Evolutionary conservation across 2,888 invertebrate genomes (phyloP).

Genomic region (Anoplius nigerrimus): DNA sequence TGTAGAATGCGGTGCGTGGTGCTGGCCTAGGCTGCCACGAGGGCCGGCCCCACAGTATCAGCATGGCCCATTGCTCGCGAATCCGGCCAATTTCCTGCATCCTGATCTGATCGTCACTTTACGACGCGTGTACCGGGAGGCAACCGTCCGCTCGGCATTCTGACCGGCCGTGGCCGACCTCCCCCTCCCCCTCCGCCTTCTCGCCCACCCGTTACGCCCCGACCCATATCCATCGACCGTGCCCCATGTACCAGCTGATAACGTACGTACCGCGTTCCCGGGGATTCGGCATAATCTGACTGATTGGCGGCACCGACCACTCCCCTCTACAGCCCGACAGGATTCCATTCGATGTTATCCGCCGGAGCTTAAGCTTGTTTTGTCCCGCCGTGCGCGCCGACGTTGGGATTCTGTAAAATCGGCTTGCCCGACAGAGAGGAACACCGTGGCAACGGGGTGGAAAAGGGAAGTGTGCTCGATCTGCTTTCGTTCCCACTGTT

Average conservation of each 20-base stretch:
- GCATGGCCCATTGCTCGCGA: slow-evolving; percentile 74
- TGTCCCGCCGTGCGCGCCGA: slow-evolving; percentile 6
- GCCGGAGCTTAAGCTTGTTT: slow-evolving; percentile 17
- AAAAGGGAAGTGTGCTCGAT: no score
- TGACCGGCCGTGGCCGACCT: slow-evolving; percentile 17
- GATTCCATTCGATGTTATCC: slow-evolving; percentile 26
- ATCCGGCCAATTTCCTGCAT: slow-evolving; percentile 74
- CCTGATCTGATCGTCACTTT: slow-evolving; percentile 74
- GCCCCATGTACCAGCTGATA: slow-evolving; percentile 47
- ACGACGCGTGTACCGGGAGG: slow-evolving; percentile 68
- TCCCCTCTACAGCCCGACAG: slow-evolving; percentile 26
- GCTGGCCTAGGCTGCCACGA: no score
- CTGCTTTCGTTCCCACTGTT: no score
- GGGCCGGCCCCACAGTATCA: slow-evolving; percentile 60
- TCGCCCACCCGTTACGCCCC: slow-evolving; percentile 21
- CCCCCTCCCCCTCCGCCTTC: slow-evolving; percentile 15
- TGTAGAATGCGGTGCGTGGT: no score
- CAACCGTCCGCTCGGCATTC: slow-evolving; percentile 31
- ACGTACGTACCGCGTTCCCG: slow-evolving; percentile 49
- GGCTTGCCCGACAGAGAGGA: slow-evolving; percentile 10
- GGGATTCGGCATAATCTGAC: slow-evolving; percentile 58
- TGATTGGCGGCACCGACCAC: slow-evolving; percentile 51
- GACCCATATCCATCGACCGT: slow-evolving; percentile 51
- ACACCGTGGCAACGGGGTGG: background rate
- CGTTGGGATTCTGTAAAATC: background rate